Percentiles rank a stretch among this genome's conserved stretches.
Conservation (phyloP, 2,797 vertebrate genomes). For the Menidia menidia region DNA sequence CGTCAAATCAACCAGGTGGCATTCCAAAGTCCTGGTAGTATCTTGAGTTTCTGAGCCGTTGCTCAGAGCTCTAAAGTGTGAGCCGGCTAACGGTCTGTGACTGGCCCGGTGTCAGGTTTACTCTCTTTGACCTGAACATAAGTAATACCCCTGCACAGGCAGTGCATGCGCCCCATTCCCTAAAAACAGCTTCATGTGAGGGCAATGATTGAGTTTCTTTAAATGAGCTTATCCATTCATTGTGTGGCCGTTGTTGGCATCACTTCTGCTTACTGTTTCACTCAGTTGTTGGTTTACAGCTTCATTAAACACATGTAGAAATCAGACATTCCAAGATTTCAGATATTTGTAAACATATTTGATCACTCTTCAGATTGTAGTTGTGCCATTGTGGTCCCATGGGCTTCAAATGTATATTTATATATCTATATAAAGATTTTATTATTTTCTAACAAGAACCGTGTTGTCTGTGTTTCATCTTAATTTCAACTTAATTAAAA, state of each 20-base stretch:
- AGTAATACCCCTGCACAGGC: slow-evolving; percentile 11
- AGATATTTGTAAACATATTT: background rate
- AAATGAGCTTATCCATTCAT: background rate
- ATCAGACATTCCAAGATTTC: background rate
- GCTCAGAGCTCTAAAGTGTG: slow-evolving; percentile 19
- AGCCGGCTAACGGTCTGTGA: slow-evolving; percentile 41
- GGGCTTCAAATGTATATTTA: background rate
- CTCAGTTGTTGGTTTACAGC: background rate
- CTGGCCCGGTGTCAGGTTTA: slow-evolving; percentile 35
- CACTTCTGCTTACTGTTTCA: background rate
- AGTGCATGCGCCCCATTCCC: background rate
- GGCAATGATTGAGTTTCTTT: background rate
- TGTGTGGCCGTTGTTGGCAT: background rate
- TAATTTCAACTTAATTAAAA: background rate
- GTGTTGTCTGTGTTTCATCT: background rate
- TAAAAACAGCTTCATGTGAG: background rate
- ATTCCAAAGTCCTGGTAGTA: slow-evolving; percentile 53
- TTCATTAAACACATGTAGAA: background rate
- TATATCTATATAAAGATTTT: background rate
- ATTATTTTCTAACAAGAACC: background rate
- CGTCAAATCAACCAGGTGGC: slow-evolving; percentile 50
- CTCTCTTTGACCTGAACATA: slow-evolving; percentile 4
- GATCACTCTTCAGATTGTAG: background rate
- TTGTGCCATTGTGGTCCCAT: fast-evolving
- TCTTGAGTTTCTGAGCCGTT: slow-evolving; percentile 45